Evolutionary conservation across 2,888 invertebrate genomes (phyloP).

Genomic region (Sericinus montela): DNA sequence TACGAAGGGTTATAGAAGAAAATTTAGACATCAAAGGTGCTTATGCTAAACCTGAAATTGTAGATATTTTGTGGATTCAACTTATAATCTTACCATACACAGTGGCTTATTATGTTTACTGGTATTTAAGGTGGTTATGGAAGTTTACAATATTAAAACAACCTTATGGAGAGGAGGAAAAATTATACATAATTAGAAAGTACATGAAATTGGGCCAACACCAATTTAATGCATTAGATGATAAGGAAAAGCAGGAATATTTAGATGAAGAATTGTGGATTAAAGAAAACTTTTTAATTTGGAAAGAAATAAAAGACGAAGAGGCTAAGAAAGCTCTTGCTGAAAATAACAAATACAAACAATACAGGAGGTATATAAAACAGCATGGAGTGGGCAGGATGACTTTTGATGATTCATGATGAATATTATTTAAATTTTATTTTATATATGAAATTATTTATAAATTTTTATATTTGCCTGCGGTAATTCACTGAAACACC

Average conservation of each 20-base stretch:
- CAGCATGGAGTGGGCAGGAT: constrained; percentile 93
- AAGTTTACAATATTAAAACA: constrained; percentile 86
- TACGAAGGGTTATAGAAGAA: constrained; percentile 90
- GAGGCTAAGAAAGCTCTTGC: constrained; percentile 91
- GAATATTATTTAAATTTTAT: background rate
- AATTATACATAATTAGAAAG: constrained; percentile 90
- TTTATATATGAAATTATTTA: constrained; percentile 4
- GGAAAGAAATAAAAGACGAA: constrained; percentile 91
- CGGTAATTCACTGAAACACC: constrained; percentile 1
- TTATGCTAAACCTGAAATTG: constrained; percentile 89
- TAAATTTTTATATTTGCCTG: background rate
- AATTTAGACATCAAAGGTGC: constrained; percentile 97
- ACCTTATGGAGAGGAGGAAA: constrained; percentile 90
- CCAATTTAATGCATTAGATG: constrained; percentile 86
- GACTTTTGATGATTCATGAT: constrained; percentile 91
- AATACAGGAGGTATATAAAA: constrained; percentile 93
- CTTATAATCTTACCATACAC: constrained; percentile 89
- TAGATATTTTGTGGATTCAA: constrained; percentile 91
- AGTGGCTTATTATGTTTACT: constrained; percentile 82
- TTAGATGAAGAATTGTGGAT: constrained; percentile 89
- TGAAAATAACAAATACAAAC: constrained; percentile 92
- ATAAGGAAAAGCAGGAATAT: constrained; percentile 85
- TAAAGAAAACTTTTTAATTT: constrained; percentile 86
- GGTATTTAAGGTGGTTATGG: constrained; percentile 91
- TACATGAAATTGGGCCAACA: constrained; percentile 85